Conservation (phyloP, 64 coral and sea anemone genomes). For the Acropora tenuis region DNA sequence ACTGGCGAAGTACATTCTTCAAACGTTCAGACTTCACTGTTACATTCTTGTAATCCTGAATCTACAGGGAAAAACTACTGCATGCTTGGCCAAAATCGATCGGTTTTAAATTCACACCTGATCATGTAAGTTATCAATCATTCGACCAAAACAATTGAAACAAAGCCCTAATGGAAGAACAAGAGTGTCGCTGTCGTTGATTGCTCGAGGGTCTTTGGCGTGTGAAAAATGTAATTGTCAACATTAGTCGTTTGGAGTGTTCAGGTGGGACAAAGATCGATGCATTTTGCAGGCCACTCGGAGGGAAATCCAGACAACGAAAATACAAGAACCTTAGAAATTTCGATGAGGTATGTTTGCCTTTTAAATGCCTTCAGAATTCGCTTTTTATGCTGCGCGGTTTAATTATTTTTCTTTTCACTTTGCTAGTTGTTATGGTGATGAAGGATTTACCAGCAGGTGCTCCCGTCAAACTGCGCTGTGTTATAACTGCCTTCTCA, state of each 20-base stretch:
- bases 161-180: not conserved
- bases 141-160: too few species aligned
- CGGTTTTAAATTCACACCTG: not conserved
- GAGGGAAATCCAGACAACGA: too few species aligned
- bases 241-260: not conserved
- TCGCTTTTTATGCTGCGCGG: not conserved
- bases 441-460: slow-evolving; percentile 1
- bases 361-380: slow-evolving; percentile 6
- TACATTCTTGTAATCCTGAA: not conserved
- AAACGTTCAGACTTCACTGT: slow-evolving; percentile 23
- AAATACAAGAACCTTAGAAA: too few species aligned
- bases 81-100: not conserved
- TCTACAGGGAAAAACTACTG: not conserved
- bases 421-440: slow-evolving; percentile 9
- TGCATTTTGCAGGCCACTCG: too few species aligned
- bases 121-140: not conserved
- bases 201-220: not conserved
- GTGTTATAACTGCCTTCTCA: not conserved
- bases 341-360: not conserved
- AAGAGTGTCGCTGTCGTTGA: slow-evolving; percentile 28
- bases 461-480: not conserved
- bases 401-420: slow-evolving; percentile 17
- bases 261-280: too few species aligned
- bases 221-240: not conserved
- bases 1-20: not conserved